Evolutionary conservation across 30 jellyfish, hydroid and myxozoan genomes (phyloP), one percentile per base, ranked within the genome.

Genomic region (Turritopsis rubra): DNA sequence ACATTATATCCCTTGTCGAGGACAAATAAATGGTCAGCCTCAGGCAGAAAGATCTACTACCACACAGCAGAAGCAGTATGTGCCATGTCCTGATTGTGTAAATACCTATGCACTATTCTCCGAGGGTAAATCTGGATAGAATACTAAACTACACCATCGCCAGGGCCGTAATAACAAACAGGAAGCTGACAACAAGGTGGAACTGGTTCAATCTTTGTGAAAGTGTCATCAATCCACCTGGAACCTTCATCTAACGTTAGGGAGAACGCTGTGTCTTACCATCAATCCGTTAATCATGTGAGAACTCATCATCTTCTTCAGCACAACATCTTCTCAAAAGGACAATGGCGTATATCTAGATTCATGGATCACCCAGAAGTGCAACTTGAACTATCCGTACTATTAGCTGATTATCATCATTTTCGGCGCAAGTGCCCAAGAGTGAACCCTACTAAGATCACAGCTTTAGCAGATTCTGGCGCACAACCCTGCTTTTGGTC

Each of bases 401-500:
- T 54, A 16, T n/a, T n/a, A 54, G 18, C 72, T 54, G 72, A 54
- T 54, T 54, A 54, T 54, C 18, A 54, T 16, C 72, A 54, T n/a
- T 54, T 54, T n/a, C 18, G n/a, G n/a, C 72, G 72, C 72, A 54
- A 54, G n/a, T 54, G 72, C n/a, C 72, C 72, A 16, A 54, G n/a
- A 16, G 72, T 54, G n/a, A 54, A n/a, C 72, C n/a, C 72, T 54
- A 54, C 72, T n/a, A 54, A 18, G 72, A 54, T 54, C 72, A 54
- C 72, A 54, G 72, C 72, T n/a, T n/a, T 54, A 16, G n/a, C n/a
- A 18, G 72, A 54, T 54, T 54, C 19, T 54, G 72, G 72, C n/a
- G 72, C 72, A 54, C 72, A 54, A 54, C 19, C 72, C 18, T 54
- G 72, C 72, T 54, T 54, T 16, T 54, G 72, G 72, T 54, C 72